Conservation (phyloP, 2,113 vertebrate genomes). For the Heterotis niloticus region DNA sequence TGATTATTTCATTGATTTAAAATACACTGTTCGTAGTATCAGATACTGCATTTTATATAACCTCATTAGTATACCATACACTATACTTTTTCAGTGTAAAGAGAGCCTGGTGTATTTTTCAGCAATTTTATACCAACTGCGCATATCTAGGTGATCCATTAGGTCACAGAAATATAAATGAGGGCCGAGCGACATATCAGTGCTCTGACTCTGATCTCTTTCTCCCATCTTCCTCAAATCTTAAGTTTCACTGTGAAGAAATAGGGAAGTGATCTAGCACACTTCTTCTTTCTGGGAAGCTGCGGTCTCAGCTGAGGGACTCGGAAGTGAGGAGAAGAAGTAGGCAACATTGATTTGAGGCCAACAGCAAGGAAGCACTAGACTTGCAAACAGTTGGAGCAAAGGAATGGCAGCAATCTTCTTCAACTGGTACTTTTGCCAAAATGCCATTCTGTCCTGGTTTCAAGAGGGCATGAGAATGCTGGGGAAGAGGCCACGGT, state of each 20-base stretch:
- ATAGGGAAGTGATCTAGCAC: constrained; percentile 5
- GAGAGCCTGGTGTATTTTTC: no score
- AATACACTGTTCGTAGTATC: no score
- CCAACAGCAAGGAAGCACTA: no score
- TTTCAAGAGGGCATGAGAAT: neutral
- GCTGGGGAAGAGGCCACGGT: neutral
- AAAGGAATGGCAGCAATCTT: no score
- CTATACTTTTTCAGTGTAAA: no score
- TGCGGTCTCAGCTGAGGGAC: neutral
- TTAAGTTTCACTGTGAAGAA: neutral
- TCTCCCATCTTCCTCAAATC: neutral
- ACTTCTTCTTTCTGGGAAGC: constrained; percentile 16
- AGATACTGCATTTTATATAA: no score
- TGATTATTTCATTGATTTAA: neutral
- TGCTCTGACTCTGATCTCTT: neutral
- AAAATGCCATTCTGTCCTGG: no score
- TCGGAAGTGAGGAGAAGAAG: neutral
- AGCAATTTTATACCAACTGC: no score
- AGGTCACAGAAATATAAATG: neutral
- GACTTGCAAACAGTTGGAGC: no score
- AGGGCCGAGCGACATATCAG: neutral
- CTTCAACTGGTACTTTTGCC: no score
- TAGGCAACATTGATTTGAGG: no score
- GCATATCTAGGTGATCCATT: neutral
- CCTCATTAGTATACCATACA: no score